phyloP scores from a whole-genome alignment of 2,888 invertebrate species.

The Dysmachus trigonus region DNA sequence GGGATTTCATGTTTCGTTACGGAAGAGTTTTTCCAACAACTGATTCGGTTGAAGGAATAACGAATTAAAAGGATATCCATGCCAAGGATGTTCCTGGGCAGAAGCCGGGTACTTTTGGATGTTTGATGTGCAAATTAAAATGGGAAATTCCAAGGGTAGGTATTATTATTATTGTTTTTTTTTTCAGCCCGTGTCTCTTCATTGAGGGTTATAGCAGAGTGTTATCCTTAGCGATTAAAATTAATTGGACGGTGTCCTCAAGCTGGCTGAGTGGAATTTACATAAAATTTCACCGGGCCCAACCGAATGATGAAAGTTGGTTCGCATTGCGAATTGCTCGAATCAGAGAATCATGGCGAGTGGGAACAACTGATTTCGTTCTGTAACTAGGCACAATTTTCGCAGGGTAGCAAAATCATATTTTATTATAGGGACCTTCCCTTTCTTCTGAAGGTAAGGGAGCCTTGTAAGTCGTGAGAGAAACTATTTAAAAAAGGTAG shows the following conservation, averaged over 20 bases:
- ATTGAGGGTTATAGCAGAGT: constrained; percentile 40
- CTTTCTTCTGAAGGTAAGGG: too few species aligned
- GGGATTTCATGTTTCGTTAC: constrained; percentile 42
- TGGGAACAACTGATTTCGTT: constrained; percentile 15
- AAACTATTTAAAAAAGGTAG: too few species aligned
- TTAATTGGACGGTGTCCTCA: constrained; percentile 47
- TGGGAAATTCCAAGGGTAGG: constrained; percentile 5
- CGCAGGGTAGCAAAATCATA: background rate
- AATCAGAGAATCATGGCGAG: constrained; percentile 2
- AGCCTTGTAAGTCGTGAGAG: too few species aligned
- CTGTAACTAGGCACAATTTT: background rate
- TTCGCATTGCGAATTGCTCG: background rate
- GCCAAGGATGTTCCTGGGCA: constrained; percentile 34
- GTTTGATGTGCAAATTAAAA: constrained; percentile 50
- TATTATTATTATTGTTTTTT: too few species aligned
- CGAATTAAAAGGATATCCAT: constrained; percentile 47
- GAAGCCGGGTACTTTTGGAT: constrained; percentile 27
- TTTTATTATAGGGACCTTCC: background rate
- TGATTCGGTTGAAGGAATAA: constrained; percentile 41
- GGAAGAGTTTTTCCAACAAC: constrained; percentile 43
- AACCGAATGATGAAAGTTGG: background rate
- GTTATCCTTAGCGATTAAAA: constrained; percentile 48
- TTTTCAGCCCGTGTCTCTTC: constrained; percentile 8
- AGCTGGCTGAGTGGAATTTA: constrained; percentile 44
- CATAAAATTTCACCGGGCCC: constrained; percentile 37